A percentile compares a stretch with the other conserved stretches of the same genome.
Evolutionary conservation across 2,797 vertebrate species (phyloP).

Genomic region (Aselliscus stoliczkanus): DNA sequence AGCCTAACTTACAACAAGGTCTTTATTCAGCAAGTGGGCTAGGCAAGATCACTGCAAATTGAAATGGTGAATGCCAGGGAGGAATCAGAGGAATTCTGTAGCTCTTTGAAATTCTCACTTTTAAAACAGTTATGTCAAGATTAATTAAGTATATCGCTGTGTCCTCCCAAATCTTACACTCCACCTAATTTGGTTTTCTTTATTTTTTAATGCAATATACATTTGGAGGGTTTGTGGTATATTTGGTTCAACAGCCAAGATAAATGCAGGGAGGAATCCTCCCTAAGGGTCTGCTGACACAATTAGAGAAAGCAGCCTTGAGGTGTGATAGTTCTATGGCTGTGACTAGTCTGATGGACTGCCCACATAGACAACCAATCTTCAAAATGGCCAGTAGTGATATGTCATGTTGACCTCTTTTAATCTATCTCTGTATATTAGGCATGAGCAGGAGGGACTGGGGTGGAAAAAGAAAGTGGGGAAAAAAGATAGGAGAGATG

Average conservation of each 20-base stretch:
- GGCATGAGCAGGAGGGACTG: neutral
- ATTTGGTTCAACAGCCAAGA: slow-evolving; percentile 20
- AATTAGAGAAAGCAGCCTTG: neutral
- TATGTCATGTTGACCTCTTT: neutral
- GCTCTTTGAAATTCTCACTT: neutral
- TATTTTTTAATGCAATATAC: neutral
- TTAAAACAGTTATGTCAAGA: neutral
- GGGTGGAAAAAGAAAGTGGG: neutral
- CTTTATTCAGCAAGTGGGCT: neutral
- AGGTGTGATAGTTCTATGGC: neutral
- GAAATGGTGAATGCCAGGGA: neutral
- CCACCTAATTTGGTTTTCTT: neutral
- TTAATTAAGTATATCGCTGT: neutral
- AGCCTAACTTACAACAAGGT: neutral
- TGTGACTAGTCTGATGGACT: neutral
- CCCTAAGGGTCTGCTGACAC: neutral
- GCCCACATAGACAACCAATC: neutral
- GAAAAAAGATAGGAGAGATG: neutral
- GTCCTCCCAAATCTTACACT: neutral
- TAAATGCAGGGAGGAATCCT: neutral
- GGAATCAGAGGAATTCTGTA: neutral
- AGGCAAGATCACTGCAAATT: neutral
- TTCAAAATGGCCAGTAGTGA: neutral
- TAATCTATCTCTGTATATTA: neutral
- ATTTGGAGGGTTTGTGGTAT: neutral